Evolutionary conservation across 2,797 vertebrate species (phyloP), one percentile per base, ranked within the genome.

Genomic region (Denticeps clupeoides): DNA sequence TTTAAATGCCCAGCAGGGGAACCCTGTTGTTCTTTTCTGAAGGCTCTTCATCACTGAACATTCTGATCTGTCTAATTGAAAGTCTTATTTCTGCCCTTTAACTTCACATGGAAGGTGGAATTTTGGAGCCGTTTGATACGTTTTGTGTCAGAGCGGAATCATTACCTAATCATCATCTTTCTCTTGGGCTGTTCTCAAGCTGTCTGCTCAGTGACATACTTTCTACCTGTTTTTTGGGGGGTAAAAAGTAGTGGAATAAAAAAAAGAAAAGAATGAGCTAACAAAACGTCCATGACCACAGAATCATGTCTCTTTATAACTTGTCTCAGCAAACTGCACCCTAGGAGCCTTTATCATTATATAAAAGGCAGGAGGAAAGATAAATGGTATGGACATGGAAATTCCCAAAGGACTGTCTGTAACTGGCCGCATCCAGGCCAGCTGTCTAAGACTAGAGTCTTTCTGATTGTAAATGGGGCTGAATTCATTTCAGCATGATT

Each of bases 151-250:
- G n/a, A 48, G 28, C 49, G 43, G 60, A 47, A 63, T 70, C 50
- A 63, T 75, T 72, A 73, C 69, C 63, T 51, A 68, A 70, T 72
- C 51, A 58, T 47, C 49, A 70, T 72, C 51, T 58, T 47, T 49
- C 48, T 66, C 51, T 53, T 49, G 41, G 56, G 49, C 56, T 58
- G 11, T 47, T 35, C 52, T 33, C 49, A 28, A 53, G 64, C 45
- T 50, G 44, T 35, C 35, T 56, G 46, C 47, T 60, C 64, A 78
- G 63, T 55, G 47, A 51, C 48, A 52, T 22, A 29, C 48, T 18
- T 41, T 29, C 15, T 16, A 23, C 19, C 25, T 26, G n/a, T 41
- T 45, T 40, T 6, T n/a, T 41, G n/a, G 9, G 13, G 15, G 22
- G 12, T 11, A 26, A 7, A 8, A 35, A 15, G 5, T 16, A 7